Percentiles rank a stretch among this genome's conserved stretches.
These are phyloP conservation scores for Xyliphius kryptos DNA, from an alignment of 2,113 vertebrate genomes.

Conservation along the genomic window DNA sequence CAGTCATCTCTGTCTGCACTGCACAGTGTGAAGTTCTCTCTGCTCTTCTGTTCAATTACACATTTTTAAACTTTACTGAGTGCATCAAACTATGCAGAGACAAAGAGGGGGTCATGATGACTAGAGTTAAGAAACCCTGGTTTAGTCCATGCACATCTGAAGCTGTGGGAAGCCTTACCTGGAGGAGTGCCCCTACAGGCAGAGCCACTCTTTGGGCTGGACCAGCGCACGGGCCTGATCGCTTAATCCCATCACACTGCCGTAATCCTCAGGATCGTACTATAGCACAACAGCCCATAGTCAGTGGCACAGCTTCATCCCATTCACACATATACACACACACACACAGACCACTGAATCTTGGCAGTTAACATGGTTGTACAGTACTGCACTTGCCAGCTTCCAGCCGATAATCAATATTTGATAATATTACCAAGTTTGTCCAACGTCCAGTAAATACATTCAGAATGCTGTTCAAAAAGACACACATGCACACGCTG, in stretches of 20 bases:
- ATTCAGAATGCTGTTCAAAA: too few relatives aligned
- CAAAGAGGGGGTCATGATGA: too few relatives aligned
- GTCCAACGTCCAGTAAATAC: too few relatives aligned
- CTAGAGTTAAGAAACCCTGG: slow-evolving; percentile 1
- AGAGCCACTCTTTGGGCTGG: slow-evolving; percentile 99
- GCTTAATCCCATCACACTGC: slow-evolving; percentile 84
- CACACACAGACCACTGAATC: slow-evolving; percentile 6
- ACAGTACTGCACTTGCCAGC: too few relatives aligned
- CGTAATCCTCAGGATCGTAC: slow-evolving; percentile 92
- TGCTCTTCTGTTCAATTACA: too few relatives aligned
- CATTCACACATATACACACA: neutral
- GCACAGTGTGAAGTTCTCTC: too few relatives aligned
- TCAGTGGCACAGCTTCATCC: slow-evolving; percentile 51
- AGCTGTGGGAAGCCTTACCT: slow-evolving; percentile 67
- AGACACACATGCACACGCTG: too few relatives aligned
- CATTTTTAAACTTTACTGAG: too few relatives aligned
- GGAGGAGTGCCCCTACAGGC: slow-evolving; percentile 77
- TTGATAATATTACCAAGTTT: too few relatives aligned
- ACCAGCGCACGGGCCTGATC: slow-evolving; percentile 89
- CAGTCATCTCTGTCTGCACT: too few relatives aligned
- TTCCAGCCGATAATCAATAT: too few relatives aligned
- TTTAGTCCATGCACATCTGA: slow-evolving; percentile 37
- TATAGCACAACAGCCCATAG: slow-evolving; percentile 72
- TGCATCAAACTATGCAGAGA: too few relatives aligned
- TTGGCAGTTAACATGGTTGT: slow-evolving; percentile 27